Percentiles rank a stretch among this genome's conserved stretches.
These are phyloP conservation scores for Garra rufa DNA, from an alignment of 2,113 vertebrate genomes.

Conservation along the genomic window DNA sequence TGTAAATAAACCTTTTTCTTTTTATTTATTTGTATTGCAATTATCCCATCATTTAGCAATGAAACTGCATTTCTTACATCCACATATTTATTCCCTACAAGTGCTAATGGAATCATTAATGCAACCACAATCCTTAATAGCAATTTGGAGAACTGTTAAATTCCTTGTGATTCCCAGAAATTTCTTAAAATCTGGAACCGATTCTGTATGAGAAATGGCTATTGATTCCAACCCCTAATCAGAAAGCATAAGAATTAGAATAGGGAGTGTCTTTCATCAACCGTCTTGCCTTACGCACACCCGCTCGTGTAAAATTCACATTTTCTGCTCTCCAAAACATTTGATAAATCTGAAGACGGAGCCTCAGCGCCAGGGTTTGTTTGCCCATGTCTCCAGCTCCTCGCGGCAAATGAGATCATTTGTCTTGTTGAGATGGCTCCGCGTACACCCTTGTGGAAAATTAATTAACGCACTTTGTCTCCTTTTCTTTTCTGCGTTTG, in stretches of 20 bases:
- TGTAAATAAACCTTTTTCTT: not conserved
- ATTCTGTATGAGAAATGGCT: not conserved
- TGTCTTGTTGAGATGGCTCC: constrained; percentile 70
- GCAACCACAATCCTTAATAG: not conserved
- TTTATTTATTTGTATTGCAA: not conserved
- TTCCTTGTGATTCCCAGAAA: not conserved
- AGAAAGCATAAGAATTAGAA: not conserved
- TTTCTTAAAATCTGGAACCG: not conserved
- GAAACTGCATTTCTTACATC: not conserved
- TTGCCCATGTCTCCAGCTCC: constrained; percentile 68
- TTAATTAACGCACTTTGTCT: constrained; percentile 74
- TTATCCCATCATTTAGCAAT: not conserved
- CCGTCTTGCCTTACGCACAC: not conserved
- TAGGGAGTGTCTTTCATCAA: not conserved
- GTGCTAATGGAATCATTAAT: not conserved
- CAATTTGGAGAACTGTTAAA: not conserved
- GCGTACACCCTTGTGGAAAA: constrained; percentile 70
- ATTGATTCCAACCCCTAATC: not conserved
- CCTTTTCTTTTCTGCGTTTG: constrained; percentile 65
- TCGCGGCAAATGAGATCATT: constrained; percentile 78
- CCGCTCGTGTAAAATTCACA: not conserved
- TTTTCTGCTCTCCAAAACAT: constrained; percentile 31
- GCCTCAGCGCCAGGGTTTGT: constrained; percentile 58
- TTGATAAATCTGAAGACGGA: constrained; percentile 61
- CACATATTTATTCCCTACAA: not conserved